Conservation (phyloP, 2,113 vertebrate species). For the Notothenia rossii region DNA sequence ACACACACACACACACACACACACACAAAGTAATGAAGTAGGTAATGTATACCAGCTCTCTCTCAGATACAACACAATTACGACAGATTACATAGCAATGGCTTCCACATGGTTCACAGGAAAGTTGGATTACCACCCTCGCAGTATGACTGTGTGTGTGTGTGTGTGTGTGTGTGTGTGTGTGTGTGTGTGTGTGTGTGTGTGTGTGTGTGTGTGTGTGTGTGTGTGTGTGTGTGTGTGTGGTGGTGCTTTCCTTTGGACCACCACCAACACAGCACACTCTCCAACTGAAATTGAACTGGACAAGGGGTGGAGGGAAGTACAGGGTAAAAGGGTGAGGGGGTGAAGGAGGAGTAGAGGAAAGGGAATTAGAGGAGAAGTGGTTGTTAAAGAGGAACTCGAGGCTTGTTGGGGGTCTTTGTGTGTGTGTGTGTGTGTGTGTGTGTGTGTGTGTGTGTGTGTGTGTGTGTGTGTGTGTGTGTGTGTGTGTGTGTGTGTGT, state of each 20-base stretch:
- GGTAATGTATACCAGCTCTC: constrained; percentile 74
- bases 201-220: constrained; percentile 24
- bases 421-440: background rate
- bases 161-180: constrained; percentile 22
- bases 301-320: constrained; percentile 53
- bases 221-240: constrained; percentile 32
- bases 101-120: constrained; percentile 79
- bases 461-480: background rate
- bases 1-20: constrained; percentile 26
- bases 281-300: constrained; percentile 43
- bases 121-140: constrained; percentile 74
- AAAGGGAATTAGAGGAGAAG: constrained; percentile 26
- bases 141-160: constrained; percentile 8
- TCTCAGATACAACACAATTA: constrained; percentile 78
- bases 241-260: constrained; percentile 62
- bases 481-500: background rate
- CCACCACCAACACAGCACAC: constrained; percentile 47
- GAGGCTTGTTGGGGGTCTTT: constrained; percentile 1
- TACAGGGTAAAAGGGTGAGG: constrained; percentile 45
- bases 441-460: too few relatives aligned
- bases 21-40: constrained; percentile 48
- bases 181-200: constrained; percentile 34
- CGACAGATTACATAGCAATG: constrained; percentile 77
- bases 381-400: background rate
- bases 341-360: constrained; percentile 11